A percentile compares a stretch with the other conserved stretches of the same genome.
These are phyloP conservation scores for Sebastes minor DNA, from an alignment of 2,797 vertebrate species.

Conservation along the genomic window DNA sequence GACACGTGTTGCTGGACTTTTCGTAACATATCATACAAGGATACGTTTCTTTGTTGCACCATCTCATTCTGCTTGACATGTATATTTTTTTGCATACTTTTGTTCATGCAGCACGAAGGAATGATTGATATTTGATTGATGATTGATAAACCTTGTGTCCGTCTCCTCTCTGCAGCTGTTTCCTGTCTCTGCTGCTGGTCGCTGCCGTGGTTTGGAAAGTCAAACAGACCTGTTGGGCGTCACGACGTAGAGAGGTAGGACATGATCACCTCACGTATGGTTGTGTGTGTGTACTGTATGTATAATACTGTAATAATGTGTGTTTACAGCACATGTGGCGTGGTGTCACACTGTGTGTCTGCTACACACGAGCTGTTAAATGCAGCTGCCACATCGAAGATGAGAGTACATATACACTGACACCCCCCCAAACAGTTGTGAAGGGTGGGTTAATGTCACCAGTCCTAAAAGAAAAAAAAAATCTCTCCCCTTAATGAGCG, in stretches of 20 bases:
- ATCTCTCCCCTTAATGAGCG: slow-evolving; percentile 61
- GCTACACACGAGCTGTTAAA: not conserved
- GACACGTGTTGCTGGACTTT: too few relatives aligned
- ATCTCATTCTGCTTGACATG: too few relatives aligned
- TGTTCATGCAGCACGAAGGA: not conserved
- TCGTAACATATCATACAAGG: too few relatives aligned
- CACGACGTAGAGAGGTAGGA: slow-evolving; percentile 91
- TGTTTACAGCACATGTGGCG: not conserved
- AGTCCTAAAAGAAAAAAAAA: slow-evolving; percentile 7
- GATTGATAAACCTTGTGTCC: not conserved
- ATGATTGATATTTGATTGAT: not conserved
- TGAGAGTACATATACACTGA: not conserved
- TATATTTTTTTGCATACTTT: too few relatives aligned
- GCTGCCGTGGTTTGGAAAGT: slow-evolving; percentile 96
- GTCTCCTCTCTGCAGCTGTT: slow-evolving; percentile 84
- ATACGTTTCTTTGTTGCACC: fast-evolving
- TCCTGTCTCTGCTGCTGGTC: slow-evolving; percentile 92
- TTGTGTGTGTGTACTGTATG: not conserved
- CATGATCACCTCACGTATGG: not conserved
- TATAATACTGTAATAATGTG: not conserved
- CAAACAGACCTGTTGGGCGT: slow-evolving; percentile 96
- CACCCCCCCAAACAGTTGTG: slow-evolving; percentile 12
- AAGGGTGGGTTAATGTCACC: slow-evolving; percentile 72
- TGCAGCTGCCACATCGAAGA: not conserved
- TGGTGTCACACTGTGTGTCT: not conserved